Evolutionary conservation across 30 jellyfish, hydroid and myxozoan species (phyloP).

Genomic region (Mastigias papua): DNA sequence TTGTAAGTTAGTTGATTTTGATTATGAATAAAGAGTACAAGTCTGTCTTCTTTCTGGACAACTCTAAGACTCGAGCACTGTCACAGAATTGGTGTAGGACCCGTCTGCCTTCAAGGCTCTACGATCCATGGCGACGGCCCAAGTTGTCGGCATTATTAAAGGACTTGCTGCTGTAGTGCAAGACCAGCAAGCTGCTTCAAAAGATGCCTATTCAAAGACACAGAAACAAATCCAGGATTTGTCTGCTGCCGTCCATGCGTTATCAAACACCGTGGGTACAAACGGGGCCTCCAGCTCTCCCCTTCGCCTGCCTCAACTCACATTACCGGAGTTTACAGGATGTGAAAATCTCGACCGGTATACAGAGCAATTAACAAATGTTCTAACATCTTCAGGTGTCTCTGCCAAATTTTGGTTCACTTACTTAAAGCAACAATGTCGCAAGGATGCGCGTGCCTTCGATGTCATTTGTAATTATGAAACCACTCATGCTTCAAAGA

Average conservation of each 20-base stretch:
- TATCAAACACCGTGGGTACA: conserved; percentile 12
- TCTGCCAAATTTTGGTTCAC: conserved; percentile 24
- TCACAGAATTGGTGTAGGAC: conserved; percentile 11
- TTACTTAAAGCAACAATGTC: conserved; percentile 37
- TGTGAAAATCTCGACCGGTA: conserved; percentile 17
- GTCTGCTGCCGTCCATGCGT: conserved; percentile 3
- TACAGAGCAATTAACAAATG: conserved; percentile 17
- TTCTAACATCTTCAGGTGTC: conserved; percentile 32
- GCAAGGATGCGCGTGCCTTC: conserved; percentile 54
- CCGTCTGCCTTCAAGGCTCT: conserved; percentile 3
- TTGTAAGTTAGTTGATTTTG: neutral
- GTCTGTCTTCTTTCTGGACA: neutral
- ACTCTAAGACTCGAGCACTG: neutral
- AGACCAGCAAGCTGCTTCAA: conserved; percentile 23
- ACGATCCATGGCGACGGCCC: neutral
- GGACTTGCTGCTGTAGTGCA: conserved; percentile 21
- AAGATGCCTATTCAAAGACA: conserved; percentile 1
- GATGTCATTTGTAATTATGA: neutral
- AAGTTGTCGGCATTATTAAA: conserved; percentile 14
- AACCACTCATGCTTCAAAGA: neutral
- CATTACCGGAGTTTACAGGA: conserved; percentile 42
- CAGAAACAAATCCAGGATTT: conserved; percentile 37
- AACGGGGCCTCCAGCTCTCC: conserved; percentile 1
- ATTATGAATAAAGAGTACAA: neutral
- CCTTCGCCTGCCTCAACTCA: conserved; percentile 29